A percentile compares a stretch with the other conserved stretches of the same genome.
Conservation (phyloP, 2,888 invertebrate species). For the Patella ulyssiponensis region DNA sequence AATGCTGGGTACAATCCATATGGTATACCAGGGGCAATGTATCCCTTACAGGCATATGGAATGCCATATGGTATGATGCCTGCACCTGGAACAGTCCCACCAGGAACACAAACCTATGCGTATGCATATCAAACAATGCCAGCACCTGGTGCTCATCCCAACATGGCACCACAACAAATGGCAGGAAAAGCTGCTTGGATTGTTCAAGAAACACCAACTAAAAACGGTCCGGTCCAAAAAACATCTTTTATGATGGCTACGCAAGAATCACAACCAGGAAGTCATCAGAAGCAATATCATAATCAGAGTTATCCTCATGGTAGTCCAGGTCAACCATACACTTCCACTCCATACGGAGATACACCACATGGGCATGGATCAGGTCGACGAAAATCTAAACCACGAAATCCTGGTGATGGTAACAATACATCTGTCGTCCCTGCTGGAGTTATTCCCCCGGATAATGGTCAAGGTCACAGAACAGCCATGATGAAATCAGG, state of each 20-base stretch:
- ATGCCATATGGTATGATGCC: slow-evolving; percentile 46
- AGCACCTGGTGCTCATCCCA: slow-evolving; percentile 36
- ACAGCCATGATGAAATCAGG: slow-evolving; percentile 54
- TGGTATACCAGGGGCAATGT: slow-evolving; percentile 18
- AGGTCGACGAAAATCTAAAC: slow-evolving; percentile 21
- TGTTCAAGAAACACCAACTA: slow-evolving; percentile 52
- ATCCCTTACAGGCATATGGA: slow-evolving; percentile 24
- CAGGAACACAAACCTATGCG: slow-evolving; percentile 41
- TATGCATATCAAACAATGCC: slow-evolving; percentile 42
- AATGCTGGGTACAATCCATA: slow-evolving; percentile 17
- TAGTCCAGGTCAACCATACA: slow-evolving; percentile 40
- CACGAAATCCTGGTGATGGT: slow-evolving; percentile 23
- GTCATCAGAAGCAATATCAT: slow-evolving; percentile 19
- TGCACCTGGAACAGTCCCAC: slow-evolving; percentile 29
- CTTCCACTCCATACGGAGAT: slow-evolving; percentile 47
- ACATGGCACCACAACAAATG: slow-evolving; percentile 19
- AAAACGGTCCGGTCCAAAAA: slow-evolving; percentile 48
- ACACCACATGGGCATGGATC: slow-evolving; percentile 22
- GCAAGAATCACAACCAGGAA: slow-evolving; percentile 21
- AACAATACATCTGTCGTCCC: slow-evolving; percentile 30
- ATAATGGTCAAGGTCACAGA: slow-evolving; percentile 52
- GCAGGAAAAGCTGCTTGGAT: slow-evolving; percentile 56
- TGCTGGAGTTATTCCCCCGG: slow-evolving; percentile 46
- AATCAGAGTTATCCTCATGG: slow-evolving; percentile 36
- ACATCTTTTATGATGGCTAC: slow-evolving; percentile 49